These are phyloP conservation scores for Lepidurus apus DNA, from an alignment of 1,140 invertebrate genomes.

Conservation along the genomic window DNA sequence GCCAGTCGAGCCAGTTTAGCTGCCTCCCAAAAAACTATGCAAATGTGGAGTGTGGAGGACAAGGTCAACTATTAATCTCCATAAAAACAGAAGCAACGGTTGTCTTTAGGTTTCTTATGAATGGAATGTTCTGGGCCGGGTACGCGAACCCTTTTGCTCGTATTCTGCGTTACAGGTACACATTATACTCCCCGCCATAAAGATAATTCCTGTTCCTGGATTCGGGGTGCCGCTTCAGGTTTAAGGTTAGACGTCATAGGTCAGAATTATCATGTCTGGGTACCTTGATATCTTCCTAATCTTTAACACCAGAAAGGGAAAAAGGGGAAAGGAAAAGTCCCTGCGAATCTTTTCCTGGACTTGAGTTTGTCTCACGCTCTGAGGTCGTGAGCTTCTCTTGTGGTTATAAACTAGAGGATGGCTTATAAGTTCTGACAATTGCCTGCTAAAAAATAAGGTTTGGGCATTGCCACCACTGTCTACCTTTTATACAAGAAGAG, in stretches of 20 bases:
- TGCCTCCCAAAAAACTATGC: not conserved
- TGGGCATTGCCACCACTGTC: not conserved
- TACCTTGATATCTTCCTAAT: not conserved
- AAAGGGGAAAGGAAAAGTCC: not conserved
- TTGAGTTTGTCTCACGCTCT: not conserved
- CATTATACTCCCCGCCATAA: too few relatives aligned
- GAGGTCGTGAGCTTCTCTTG: conserved; percentile 16
- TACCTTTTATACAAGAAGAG: too few relatives aligned
- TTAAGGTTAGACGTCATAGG: not conserved
- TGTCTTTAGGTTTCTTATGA: not conserved
- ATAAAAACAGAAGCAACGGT: not conserved
- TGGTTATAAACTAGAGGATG: not conserved
- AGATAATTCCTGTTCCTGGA: too few relatives aligned
- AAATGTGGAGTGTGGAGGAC: not conserved
- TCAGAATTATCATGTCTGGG: not conserved
- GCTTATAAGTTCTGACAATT: not conserved
- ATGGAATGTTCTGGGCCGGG: not conserved
- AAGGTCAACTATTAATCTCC: not conserved
- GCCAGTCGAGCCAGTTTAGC: not conserved
- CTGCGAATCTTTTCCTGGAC: too few relatives aligned
- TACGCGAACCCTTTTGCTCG: not conserved
- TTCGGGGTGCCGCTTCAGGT: not conserved
- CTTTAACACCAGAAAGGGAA: not conserved
- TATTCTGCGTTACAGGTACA: too few relatives aligned
- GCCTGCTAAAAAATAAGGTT: not conserved